phyloP scores from a whole-genome alignment of 2,113 vertebrate species.

The Hymenochirus boettgeri region DNA sequence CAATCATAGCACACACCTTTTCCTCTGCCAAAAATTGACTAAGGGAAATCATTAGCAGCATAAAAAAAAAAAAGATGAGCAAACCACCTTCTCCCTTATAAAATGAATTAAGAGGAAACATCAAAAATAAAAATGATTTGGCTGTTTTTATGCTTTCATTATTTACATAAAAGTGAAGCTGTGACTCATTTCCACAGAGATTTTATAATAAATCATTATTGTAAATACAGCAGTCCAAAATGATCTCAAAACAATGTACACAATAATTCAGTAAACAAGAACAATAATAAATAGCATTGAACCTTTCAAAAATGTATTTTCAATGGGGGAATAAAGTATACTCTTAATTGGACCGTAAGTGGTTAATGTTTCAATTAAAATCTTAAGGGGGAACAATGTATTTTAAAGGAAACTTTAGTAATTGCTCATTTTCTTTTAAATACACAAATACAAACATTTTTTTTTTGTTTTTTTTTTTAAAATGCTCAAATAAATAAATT shows the following conservation, averaged over 20 bases:
- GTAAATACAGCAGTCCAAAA: conserved; percentile 51
- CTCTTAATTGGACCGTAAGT: no score
- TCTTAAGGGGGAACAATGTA: background rate
- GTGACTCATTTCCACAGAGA: conserved; percentile 42
- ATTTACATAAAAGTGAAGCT: conserved; percentile 45
- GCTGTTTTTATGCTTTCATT: conserved; percentile 42
- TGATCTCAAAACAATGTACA: conserved; percentile 59
- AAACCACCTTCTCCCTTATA: background rate
- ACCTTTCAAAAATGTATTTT: conserved; percentile 57
- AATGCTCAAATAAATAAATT: conserved; percentile 53
- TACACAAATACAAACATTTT: conserved; percentile 56
- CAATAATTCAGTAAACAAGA: conserved; percentile 56
- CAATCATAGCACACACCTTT: background rate
- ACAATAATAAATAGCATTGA: conserved; percentile 63
- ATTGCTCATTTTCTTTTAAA: conserved; percentile 38
- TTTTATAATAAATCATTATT: conserved; percentile 45
- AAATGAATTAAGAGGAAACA: conserved; percentile 8
- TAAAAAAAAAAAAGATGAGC: conserved; percentile 37
- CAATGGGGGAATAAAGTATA: conserved; percentile 43
- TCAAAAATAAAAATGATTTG: conserved; percentile 11
- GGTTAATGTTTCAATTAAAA: conserved; percentile 26
- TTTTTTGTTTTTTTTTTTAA: conserved; percentile 59
- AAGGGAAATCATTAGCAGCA: conserved; percentile 53
- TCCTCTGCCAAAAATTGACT: background rate
- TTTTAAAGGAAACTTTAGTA: conserved; percentile 3